These are phyloP conservation scores for Drosophila kokeensis DNA, from an alignment of 2,888 invertebrate genomes.

Conservation along the genomic window DNA sequence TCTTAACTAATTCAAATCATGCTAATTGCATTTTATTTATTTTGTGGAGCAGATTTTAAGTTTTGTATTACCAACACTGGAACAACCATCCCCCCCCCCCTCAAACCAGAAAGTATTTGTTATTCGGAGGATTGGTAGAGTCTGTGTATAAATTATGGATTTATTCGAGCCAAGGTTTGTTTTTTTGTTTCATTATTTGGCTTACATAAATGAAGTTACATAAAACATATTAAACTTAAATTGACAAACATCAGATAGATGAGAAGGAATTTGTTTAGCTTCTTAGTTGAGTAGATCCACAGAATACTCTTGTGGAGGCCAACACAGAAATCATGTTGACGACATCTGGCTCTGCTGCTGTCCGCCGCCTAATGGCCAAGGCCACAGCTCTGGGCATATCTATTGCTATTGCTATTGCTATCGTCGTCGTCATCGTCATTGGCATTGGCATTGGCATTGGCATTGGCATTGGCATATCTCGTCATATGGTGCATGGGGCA, in stretches of 20 bases:
- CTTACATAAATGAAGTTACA: neutral
- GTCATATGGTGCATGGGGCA: constrained; percentile 51
- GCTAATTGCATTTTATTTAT: constrained; percentile 85
- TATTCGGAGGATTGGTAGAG: neutral
- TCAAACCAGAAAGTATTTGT: neutral
- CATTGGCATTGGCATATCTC: constrained; percentile 37
- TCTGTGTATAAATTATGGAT: constrained; percentile 21
- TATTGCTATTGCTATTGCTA: constrained; percentile 21
- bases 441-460: neutral
- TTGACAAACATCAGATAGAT: neutral
- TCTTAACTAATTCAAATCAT: constrained; percentile 85
- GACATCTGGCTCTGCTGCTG: constrained; percentile 54
- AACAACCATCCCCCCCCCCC: neutral
- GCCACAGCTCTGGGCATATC: constrained; percentile 21
- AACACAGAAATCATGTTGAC: constrained; percentile 36
- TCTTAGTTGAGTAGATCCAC: neutral
- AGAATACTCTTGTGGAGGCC: neutral
- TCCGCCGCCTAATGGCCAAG: constrained; percentile 29
- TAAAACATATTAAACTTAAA: neutral
- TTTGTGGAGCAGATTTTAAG: constrained; percentile 79
- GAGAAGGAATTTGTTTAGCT: neutral
- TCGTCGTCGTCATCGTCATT: constrained; percentile 7
- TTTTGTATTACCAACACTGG: constrained; percentile 64
- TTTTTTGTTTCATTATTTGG: too few species aligned
- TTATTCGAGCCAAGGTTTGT: neutral